Evolutionary conservation across 2,888 invertebrate genomes (phyloP).

Genomic region (Agrochola litura): DNA sequence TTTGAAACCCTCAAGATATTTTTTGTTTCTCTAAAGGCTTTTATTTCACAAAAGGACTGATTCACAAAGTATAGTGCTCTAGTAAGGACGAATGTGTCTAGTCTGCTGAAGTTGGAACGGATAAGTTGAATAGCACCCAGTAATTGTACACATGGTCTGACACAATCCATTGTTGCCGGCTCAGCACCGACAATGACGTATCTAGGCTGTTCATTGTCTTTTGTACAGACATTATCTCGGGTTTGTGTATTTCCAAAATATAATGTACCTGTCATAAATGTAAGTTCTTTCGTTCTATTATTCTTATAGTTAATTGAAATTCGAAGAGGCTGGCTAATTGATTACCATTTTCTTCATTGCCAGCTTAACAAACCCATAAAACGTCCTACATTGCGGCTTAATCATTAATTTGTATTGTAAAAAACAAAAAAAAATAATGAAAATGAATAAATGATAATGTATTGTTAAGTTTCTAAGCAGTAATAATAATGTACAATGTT

Average conservation of each 20-base stretch:
- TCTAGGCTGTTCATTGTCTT: conserved; percentile 41
- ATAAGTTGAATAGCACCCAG: conserved; percentile 50
- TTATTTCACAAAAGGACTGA: conserved; percentile 30
- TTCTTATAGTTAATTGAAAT: background rate
- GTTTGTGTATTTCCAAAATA: conserved; percentile 14
- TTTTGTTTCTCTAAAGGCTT: background rate
- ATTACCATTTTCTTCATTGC: conserved; percentile 2
- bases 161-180: conserved; percentile 41
- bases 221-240: conserved; percentile 9
- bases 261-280: background rate
- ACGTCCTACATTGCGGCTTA: conserved; percentile 1
- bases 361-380: conserved; percentile 18
- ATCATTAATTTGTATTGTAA: conserved; percentile 24
- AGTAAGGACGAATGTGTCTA: conserved; percentile 44
- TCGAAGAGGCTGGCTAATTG: background rate
- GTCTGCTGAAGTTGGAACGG: conserved; percentile 34
- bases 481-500: no score
- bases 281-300: background rate
- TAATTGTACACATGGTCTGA: conserved; percentile 43
- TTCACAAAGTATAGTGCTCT: conserved; percentile 27
- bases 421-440: no score
- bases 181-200: conserved; percentile 37
- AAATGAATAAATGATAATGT: no score
- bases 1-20: background rate
- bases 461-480: no score